Evolutionary conservation across 2,888 invertebrate genomes (phyloP).

Genomic region (Sericinus montela): DNA sequence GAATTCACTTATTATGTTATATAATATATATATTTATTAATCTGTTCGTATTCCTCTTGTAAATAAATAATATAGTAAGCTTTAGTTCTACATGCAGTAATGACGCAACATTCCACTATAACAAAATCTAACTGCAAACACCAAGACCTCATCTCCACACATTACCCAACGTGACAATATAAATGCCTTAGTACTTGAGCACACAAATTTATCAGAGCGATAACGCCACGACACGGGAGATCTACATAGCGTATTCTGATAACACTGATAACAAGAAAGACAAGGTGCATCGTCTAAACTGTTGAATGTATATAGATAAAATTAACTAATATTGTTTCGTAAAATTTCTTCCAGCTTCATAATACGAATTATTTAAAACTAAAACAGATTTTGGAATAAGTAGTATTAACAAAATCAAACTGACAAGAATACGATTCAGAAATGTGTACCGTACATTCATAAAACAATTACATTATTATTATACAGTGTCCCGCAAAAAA

Average conservation of each 20-base stretch:
- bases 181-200: constrained; percentile 14
- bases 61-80: not conserved
- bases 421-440: too few relatives aligned
- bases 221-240: constrained; percentile 15
- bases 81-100: not conserved
- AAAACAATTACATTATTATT: too few relatives aligned
- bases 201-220: constrained; percentile 19
- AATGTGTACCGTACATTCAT: too few relatives aligned
- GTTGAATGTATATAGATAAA: not conserved
- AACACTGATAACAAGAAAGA: constrained; percentile 12
- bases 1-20: too few relatives aligned
- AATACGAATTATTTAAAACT: too few relatives aligned
- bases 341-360: too few relatives aligned
- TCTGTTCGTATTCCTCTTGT: too few relatives aligned
- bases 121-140: constrained; percentile 14
- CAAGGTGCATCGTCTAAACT: not conserved
- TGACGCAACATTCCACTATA: constrained; percentile 1
- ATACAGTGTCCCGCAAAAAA: too few relatives aligned
- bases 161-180: constrained; percentile 18
- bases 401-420: too few relatives aligned
- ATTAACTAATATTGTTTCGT: too few relatives aligned
- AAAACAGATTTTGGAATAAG: too few relatives aligned
- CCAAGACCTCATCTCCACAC: constrained; percentile 12
- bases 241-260: constrained; percentile 19
- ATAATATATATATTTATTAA: too few relatives aligned